phyloP scores from a whole-genome alignment of 2,797 vertebrate species.

The Sebastiscus tertius region DNA sequence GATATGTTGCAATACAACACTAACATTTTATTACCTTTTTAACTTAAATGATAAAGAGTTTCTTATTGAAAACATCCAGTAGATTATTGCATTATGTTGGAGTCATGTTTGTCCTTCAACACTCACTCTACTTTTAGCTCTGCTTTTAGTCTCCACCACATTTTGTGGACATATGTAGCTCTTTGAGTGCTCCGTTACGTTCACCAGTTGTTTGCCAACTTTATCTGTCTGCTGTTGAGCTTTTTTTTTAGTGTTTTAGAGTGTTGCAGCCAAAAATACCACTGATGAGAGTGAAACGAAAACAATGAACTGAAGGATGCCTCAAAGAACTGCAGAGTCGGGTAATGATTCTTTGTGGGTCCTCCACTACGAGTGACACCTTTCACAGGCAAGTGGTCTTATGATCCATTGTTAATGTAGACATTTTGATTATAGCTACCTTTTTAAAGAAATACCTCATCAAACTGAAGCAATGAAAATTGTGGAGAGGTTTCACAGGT shows the following conservation, averaged over 20 bases:
- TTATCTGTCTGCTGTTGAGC: background rate
- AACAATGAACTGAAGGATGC: too few relatives aligned
- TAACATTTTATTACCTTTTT: background rate
- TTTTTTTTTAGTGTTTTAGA: too few relatives aligned
- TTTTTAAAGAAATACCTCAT: too few relatives aligned
- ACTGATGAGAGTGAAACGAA: background rate
- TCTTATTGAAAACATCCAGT: background rate
- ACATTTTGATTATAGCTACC: background rate
- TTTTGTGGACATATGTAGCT: background rate
- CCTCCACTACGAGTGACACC: too few relatives aligned
- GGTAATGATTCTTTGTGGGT: too few relatives aligned
- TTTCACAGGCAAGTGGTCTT: too few relatives aligned
- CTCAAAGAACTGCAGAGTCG: too few relatives aligned
- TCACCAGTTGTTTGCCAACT: background rate
- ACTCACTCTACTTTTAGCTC: background rate
- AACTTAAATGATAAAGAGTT: background rate
- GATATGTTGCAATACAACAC: too few relatives aligned
- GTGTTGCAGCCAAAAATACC: background rate
- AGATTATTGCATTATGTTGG: background rate
- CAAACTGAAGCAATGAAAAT: background rate
- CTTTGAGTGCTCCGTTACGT: background rate
- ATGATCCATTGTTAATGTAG: too few relatives aligned
- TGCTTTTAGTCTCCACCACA: background rate
- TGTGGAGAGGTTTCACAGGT: background rate
- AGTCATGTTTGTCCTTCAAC: background rate